These are phyloP conservation scores for Boulengeromyrus knoepffleri DNA, from an alignment of 2,113 vertebrate genomes.

Conservation along the genomic window DNA sequence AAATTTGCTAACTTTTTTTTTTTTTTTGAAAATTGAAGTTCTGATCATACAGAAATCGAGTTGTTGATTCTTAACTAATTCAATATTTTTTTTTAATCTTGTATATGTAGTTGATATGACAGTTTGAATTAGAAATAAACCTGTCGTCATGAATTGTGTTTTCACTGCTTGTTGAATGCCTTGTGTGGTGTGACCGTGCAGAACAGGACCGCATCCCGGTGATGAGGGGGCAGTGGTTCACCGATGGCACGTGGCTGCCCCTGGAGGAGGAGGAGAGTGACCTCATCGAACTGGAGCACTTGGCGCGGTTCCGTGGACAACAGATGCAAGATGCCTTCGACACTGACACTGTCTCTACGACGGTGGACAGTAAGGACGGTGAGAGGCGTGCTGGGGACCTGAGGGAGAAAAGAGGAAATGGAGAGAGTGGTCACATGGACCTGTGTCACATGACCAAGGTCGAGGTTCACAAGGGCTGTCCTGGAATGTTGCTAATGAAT, in stretches of 20 bases:
- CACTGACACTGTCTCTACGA: slow-evolving; percentile 74
- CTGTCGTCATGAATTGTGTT: not conserved
- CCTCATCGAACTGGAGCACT: slow-evolving; percentile 87
- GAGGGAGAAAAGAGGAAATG: not conserved
- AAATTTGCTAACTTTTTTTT: not conserved
- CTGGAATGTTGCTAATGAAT: not conserved
- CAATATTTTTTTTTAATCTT: not conserved
- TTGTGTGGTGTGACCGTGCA: slow-evolving; percentile 34
- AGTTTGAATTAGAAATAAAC: not conserved
- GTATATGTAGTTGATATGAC: not conserved
- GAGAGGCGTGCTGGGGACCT: slow-evolving; percentile 47
- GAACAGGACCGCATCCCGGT: slow-evolving; percentile 89
- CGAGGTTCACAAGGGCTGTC: not conserved
- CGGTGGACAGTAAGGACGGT: slow-evolving; percentile 92
- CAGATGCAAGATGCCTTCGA: slow-evolving; percentile 85
- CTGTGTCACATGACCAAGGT: not conserved
- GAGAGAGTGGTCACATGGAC: not conserved
- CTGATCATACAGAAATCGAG: not conserved
- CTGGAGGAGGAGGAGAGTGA: slow-evolving; percentile 94
- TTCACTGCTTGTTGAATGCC: not conserved
- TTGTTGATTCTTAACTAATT: not conserved
- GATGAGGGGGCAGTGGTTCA: slow-evolving; percentile 97
- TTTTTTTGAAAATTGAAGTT: not conserved
- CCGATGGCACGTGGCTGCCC: slow-evolving; percentile 91
- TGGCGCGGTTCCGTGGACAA: slow-evolving; percentile 80